phyloP scores from a whole-genome alignment of 2,888 invertebrate species.

The Pyrocoelia pectoralis region DNA sequence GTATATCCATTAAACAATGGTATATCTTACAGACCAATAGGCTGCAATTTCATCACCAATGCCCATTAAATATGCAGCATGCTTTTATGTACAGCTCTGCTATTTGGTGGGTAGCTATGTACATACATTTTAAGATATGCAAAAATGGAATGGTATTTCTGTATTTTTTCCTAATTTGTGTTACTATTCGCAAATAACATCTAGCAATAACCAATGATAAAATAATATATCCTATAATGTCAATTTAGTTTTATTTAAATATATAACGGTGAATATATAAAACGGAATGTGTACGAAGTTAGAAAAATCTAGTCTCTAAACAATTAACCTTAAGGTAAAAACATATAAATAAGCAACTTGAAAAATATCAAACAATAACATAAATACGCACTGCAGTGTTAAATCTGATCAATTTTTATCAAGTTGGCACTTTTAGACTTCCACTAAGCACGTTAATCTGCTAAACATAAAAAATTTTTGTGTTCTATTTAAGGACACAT shows the following conservation, averaged over 20 bases:
- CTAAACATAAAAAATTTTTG: constrained; percentile 11
- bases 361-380: constrained; percentile 28
- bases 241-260: constrained; percentile 10
- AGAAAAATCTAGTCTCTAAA: constrained; percentile 26
- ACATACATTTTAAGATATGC: constrained; percentile 38
- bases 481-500: constrained; percentile 16
- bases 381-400: constrained; percentile 26
- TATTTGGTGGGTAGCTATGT: constrained; percentile 34
- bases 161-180: constrained; percentile 22
- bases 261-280: constrained; percentile 15
- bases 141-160: constrained; percentile 27
- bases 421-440: constrained; percentile 32
- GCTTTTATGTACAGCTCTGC: constrained; percentile 35
- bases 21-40: constrained; percentile 35
- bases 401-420: constrained; percentile 12
- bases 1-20: constrained; percentile 16
- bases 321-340: constrained; percentile 27
- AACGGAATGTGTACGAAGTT: constrained; percentile 28
- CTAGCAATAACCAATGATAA: constrained; percentile 19
- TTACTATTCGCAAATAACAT: constrained; percentile 28
- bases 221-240: constrained; percentile 3
- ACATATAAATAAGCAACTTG: constrained; percentile 26
- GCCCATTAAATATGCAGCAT: constrained; percentile 42
- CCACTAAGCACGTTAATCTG: constrained; percentile 19
- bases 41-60: constrained; percentile 42